Percentiles rank a stretch among this genome's conserved stretches.
phyloP scores from a whole-genome alignment of 2,113 vertebrate genomes.

The Trochalopteron elliotii region DNA sequence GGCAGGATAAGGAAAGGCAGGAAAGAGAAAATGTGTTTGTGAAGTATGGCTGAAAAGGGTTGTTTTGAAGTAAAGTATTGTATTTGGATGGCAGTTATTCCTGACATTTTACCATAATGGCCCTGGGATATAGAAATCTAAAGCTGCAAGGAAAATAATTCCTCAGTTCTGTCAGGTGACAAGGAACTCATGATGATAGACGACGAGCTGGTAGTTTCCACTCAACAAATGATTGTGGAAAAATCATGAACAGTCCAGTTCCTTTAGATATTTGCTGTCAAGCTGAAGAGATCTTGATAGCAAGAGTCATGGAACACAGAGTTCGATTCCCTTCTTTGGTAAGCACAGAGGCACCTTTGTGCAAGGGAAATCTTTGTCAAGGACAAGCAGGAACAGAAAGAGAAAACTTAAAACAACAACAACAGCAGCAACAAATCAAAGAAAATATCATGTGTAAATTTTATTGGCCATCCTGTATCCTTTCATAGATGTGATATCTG shows the following conservation, averaged over 20 bases:
- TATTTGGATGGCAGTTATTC: not conserved
- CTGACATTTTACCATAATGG: not conserved
- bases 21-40: not conserved
- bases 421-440: not conserved
- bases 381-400: not conserved
- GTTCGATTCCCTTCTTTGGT: not conserved
- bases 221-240: not conserved
- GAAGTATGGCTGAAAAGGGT: not conserved
- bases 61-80: not conserved
- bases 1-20: not conserved
- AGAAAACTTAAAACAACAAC: not conserved
- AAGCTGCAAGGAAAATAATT: not conserved
- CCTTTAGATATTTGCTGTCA: not conserved
- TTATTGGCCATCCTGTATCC: not conserved
- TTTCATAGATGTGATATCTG: not conserved
- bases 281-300: conserved; percentile 3
- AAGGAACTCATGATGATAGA: not conserved
- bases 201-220: not conserved
- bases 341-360: not conserved
- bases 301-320: not conserved
- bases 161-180: not conserved
- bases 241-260: not conserved
- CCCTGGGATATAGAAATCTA: not conserved
- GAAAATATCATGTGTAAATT: not conserved
- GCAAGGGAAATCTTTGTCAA: not conserved